Evolutionary conservation across 2,113 vertebrate species (phyloP), one percentile per base, ranked within the genome.

Genomic region (Scomber colias): DNA sequence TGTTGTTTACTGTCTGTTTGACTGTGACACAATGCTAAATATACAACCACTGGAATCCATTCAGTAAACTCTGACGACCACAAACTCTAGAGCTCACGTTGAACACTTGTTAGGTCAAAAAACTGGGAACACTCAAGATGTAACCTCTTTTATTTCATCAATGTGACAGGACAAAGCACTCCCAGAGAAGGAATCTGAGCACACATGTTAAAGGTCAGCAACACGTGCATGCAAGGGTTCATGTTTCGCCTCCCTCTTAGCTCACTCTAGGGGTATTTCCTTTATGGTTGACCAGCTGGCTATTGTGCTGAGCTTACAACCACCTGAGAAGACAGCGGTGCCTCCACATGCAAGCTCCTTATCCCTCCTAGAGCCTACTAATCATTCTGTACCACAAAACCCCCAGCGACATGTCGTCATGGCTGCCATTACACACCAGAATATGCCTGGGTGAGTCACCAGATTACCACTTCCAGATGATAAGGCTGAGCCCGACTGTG

Each of bases 401-500:
- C 76, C 61, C 69, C 77, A 74, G 31, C 0, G 45, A 66, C 46
- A 80, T 87, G 79, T 59, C 74, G 69, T 92, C 89, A 88, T 86
- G 49, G 64, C 79, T 78, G 79, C 81, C 78, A 57, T 87, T 85
- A 55, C 73, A 40, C 31, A 40, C 72, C 49, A 69, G 19, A 67
- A 17, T 35, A 56, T 46, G 70, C 15, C 40, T 7, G 35, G 11
- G 54, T 85, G 85, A 83, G 53, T 87, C 84, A 84, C 67, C 46
- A 77, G 69, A 69, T 79, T 75, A 82, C 82, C 75, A 40, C 83
- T 89, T 89, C 69, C 79, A 84, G 68, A 90, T 63, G 84, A 90
- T 86, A 81, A 82, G 49, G 44, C 70, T 27, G 12, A 66, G 55
- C 30, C 12, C 14, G 27, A 61, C 59, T 46, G 50, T 71, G 68